Evolutionary conservation across 2,888 invertebrate genomes (phyloP), one percentile per base, ranked within the genome.

Genomic region (Hemicrepidius hirtus): DNA sequence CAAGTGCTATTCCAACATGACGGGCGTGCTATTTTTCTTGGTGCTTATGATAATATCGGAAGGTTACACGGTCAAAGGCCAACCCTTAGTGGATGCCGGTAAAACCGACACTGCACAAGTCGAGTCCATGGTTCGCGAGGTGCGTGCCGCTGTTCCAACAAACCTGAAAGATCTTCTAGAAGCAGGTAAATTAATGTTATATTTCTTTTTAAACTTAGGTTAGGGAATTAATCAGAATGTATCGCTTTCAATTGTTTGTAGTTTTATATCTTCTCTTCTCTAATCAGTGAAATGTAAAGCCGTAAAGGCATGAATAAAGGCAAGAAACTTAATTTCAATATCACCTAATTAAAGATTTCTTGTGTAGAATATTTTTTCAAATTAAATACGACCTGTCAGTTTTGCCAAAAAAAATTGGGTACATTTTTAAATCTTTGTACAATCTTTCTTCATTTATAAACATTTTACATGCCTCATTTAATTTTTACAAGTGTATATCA

Each of bases 61-160:
- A 46, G 55, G 28, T 53, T 57, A 64, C 53, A 1, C 64, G 28
- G 55, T 32, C 35, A 70, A 76, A 24, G 81, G 82, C 46, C 79
- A 79, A 68, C 75, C 80, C 32, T 80, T 80, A 77, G 65, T 78
- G 59, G 77, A 80, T 37, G 79, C 87, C 68, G 87, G 85, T 16
- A 89, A 87, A 76, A 12, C 35, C 3, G 91, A 91, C 78, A 89
- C 89, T 0, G 85, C 87, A 71, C 86, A 89, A 21, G 88, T 91
- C 5, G 90, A 90, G 71, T 90, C 90, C 6, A 89, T 89, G 75
- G 85, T 90, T 18, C 85, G 91, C 50, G 90, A 90, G 85, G 87
- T 89, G 0, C 86, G 91, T 78, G 88, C 88, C 5, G 88, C 88
- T 6, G 81, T 71, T 84, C 88, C 84, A 4, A 77, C 79, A 24